A percentile compares a stretch with the other conserved stretches of the same genome.
phyloP scores from a whole-genome alignment of 2,113 vertebrate species.

The Grallaria varia region DNA sequence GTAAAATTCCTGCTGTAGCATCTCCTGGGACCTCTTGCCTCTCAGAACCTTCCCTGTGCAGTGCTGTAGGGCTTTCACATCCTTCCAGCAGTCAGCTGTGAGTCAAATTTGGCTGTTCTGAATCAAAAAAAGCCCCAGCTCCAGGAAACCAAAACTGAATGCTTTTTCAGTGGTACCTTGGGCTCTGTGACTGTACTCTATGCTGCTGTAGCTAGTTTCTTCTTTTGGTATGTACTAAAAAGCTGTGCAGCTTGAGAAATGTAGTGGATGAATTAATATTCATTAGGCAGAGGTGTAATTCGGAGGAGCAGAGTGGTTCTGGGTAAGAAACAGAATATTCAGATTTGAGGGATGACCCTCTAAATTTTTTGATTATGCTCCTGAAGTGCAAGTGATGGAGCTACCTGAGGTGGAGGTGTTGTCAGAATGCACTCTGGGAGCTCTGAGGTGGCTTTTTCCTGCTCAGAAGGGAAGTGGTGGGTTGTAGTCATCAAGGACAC shows the following conservation, averaged over 20 bases:
- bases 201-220: background rate
- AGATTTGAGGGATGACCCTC: background rate
- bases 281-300: background rate
- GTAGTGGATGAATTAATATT: rapidly evolving
- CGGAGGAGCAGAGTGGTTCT: background rate
- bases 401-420: background rate
- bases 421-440: background rate
- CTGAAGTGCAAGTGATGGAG: background rate
- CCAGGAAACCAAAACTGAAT: background rate
- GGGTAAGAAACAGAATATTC: background rate
- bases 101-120: background rate
- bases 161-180: background rate
- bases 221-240: rapidly evolving
- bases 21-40: background rate
- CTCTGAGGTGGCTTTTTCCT: background rate
- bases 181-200: background rate
- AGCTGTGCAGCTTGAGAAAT: background rate
- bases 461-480: background rate
- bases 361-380: background rate
- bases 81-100: background rate
- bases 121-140: background rate
- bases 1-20: background rate
- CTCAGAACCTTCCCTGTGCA: background rate
- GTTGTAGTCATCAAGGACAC: background rate
- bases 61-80: background rate